Evolutionary conservation across 1,140 invertebrate species (phyloP), one percentile per base, ranked within the genome.

Genomic region (Latrodectus geometricus): DNA sequence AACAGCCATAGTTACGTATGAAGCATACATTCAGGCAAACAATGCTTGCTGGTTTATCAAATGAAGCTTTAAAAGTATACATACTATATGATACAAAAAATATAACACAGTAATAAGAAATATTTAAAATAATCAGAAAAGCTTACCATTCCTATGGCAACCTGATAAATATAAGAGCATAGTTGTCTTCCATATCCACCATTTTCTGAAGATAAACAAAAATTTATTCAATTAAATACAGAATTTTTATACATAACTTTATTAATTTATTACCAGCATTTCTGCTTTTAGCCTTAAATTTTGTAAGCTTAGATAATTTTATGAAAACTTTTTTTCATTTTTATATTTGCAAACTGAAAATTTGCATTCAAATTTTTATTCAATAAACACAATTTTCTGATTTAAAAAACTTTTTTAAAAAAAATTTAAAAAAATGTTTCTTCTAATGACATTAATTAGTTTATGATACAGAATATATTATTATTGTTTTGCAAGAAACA

Each of bases 131-230:
- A 35, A 35, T 35, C 35, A 23, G n/a, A 69, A 23, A 69, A 69
- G 68, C n/a, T 80, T 70, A 80, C 78, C 78, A 80, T 80, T 70
- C 66, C 78, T 70, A 70, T 20, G 8, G 78, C 78, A 20, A 80
- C 78, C 54, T 80, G 78, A 72, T 70, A n/a, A 54, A 80, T 70
- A 52, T 70, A 80, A 4, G 68, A 54, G n/a, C 50, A 20, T 23
- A 80, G 9, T 56, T 21, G 50, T 56, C 23, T 17, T 54, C 61
- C 78, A 54, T 79, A 23, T 17, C 77, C 65, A n/a, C 21, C 23
- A 11, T 56, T 65, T 79, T 8, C 35, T 11, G n/a, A 56, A 20
- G 12, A 20, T 21, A 72, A 23, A 9, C 7, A 20, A 14, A 72
- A 72, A 72, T 21, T 14, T n/a, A n/a, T n/a, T n/a, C n/a, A 72